A percentile compares a stretch with the other conserved stretches of the same genome.
phyloP scores from a whole-genome alignment of 2,888 invertebrate genomes.

The Panzeria rudis region DNA sequence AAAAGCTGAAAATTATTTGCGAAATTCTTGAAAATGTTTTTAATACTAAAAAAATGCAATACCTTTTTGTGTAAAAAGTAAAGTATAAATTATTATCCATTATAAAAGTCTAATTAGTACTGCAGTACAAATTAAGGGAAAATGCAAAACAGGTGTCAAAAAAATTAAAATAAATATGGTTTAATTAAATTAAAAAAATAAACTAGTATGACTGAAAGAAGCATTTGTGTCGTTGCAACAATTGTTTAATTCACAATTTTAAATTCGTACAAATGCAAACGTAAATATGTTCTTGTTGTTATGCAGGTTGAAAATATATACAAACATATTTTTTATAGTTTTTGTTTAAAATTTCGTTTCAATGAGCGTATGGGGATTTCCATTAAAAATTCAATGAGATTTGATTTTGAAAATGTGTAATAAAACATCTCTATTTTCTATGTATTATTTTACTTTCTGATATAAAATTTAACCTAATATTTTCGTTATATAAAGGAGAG shows the following conservation, averaged over 20 bases:
- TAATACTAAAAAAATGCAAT: too few species aligned
- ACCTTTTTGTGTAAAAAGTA: not conserved
- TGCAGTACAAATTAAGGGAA: not conserved
- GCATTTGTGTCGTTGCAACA: not conserved
- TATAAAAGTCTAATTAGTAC: slow-evolving; percentile 11
- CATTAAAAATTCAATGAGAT: not conserved
- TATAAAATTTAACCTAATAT: too few species aligned
- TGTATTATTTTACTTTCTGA: too few species aligned
- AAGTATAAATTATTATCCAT: slow-evolving; percentile 7
- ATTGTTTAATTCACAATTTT: too few species aligned
- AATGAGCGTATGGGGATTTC: not conserved
- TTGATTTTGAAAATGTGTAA: too few species aligned
- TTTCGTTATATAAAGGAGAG: too few species aligned
- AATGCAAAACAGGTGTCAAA: slow-evolving; percentile 32
- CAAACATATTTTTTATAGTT: slow-evolving; percentile 1
- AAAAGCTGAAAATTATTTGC: not conserved
- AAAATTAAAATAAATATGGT: slow-evolving; percentile 3
- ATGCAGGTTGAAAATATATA: slow-evolving; percentile 4
- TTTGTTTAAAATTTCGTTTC: not conserved
- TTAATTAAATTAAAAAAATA: slow-evolving; percentile 44
- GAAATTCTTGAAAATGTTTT: too few species aligned
- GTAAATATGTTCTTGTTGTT: not conserved
- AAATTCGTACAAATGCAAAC: not conserved
- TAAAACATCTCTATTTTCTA: too few species aligned
- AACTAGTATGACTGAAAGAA: not conserved